phyloP scores from a whole-genome alignment of 2,797 vertebrate genomes.

The Scleropages formosus region DNA sequence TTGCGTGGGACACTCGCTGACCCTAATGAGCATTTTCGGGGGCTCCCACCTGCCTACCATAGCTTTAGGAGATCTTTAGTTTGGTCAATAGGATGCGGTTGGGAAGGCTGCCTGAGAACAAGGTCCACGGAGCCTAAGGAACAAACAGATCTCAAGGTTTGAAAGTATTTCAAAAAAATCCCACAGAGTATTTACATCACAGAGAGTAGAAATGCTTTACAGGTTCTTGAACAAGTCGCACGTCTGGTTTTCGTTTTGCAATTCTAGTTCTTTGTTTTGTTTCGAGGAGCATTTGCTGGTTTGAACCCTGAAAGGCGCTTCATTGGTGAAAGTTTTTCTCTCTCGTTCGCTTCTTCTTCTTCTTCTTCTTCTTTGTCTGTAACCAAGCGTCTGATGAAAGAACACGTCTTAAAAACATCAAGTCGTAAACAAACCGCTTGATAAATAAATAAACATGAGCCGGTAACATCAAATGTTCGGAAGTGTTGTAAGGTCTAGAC shows the following conservation, averaged over 20 bases:
- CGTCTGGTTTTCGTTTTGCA: slow-evolving; percentile 9
- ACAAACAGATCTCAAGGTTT: slow-evolving; percentile 69
- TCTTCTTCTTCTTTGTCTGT: slow-evolving; percentile 6
- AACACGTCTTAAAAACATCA: slow-evolving; percentile 4
- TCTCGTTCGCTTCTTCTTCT: neutral
- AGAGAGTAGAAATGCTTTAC: slow-evolving; percentile 48
- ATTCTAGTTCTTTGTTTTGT: neutral
- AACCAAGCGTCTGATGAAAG: slow-evolving; percentile 23
- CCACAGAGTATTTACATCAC: slow-evolving; percentile 63
- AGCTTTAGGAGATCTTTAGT: slow-evolving; percentile 19
- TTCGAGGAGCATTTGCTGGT: slow-evolving; percentile 29
- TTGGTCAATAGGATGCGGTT: neutral
- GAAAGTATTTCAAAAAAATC: slow-evolving; percentile 42
- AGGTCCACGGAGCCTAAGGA: slow-evolving; percentile 64
- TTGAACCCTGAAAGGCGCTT: slow-evolving; percentile 33
- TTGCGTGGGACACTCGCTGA: neutral
- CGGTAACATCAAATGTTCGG: slow-evolving; percentile 2
- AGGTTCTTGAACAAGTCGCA: slow-evolving; percentile 32
- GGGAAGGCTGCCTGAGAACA: slow-evolving; percentile 53
- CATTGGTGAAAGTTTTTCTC: slow-evolving; percentile 18
- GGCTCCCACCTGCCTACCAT: slow-evolving; percentile 34
- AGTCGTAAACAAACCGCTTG: slow-evolving; percentile 9
- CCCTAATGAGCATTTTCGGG: slow-evolving; percentile 18
- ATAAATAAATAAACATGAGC: slow-evolving; percentile 5
- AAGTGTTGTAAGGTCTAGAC: slow-evolving; percentile 18